These are phyloP conservation scores for Gallinago media DNA, from an alignment of 2,113 vertebrate genomes.

Conservation along the genomic window DNA sequence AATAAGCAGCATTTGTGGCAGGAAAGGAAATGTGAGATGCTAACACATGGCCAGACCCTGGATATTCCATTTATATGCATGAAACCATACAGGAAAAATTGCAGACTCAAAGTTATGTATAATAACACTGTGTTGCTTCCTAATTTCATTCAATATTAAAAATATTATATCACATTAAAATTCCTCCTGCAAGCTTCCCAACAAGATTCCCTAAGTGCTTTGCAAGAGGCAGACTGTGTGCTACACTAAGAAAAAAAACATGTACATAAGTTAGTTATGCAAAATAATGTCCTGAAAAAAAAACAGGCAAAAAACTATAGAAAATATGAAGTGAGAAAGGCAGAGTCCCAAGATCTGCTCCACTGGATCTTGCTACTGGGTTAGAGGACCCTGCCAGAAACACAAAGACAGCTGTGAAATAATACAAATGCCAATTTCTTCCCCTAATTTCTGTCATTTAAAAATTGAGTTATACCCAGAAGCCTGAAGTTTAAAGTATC, in stretches of 20 bases:
- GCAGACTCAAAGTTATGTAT: conserved; percentile 29
- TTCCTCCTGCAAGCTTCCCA: not conserved
- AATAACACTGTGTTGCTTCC: conserved; percentile 22
- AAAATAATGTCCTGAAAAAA: not conserved
- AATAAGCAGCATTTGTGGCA: conserved; percentile 53
- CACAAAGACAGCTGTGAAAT: not conserved
- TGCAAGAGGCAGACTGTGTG: not conserved
- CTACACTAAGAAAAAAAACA: not conserved
- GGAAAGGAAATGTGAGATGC: conserved; percentile 60
- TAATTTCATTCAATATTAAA: conserved; percentile 37
- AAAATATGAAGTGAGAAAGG: not conserved
- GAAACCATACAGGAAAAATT: conserved; percentile 60
- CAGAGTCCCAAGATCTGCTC: not conserved
- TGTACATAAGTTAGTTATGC: not conserved
- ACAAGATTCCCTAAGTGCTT: not conserved
- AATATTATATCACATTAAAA: conserved; percentile 32
- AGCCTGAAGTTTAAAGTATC: not conserved
- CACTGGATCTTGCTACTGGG: not conserved
- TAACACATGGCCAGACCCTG: conserved; percentile 35
- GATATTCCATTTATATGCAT: conserved; percentile 54
- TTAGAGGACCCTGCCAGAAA: not conserved
- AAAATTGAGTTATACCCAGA: not conserved
- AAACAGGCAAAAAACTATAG: not conserved
- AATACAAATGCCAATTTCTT: not conserved
- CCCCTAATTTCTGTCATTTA: not conserved